Base-by-base conservation (phyloP, 2,888 invertebrate genomes). In the Acronicta leporina region DNA sequence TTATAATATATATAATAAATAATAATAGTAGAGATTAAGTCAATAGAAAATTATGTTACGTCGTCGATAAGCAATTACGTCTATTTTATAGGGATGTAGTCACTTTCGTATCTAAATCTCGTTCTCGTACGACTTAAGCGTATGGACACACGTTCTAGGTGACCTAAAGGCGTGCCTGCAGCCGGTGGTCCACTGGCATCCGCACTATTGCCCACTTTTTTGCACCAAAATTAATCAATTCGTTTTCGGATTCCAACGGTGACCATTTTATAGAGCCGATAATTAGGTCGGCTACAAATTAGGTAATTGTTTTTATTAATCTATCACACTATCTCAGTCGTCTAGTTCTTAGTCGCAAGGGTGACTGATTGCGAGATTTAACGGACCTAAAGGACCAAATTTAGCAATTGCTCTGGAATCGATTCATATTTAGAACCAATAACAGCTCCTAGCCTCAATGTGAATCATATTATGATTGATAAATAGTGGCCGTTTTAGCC, bases 191-290 rank as follows among this genome's bases (percentile, higher is more conserved):
- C 43, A 15, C 47, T 49, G 70, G 75, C 68, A 78, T 81, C 79
- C 73, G 55, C 63, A 56, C 47, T 64, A 73, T 69, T 67, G 61
- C 73, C 68, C 79, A 51, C 75, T 75, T 75, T 77, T 79, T 77
- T 78, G 64, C 51, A 66, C 60, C 65, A 78, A 77, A 80, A 81
- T 73, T 77, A 76, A 83, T 84, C 69, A 76, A 81, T 80, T 69
- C 68, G 33, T 16, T 49, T 40, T 61, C 61, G 15, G 42, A 73
- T 75, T 71, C 75, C 63, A 15, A 38, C 30, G 4, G 35, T 25
- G 35, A 20, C 20, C 20, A 61, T 63, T 70, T 75, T 61, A 38
- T 35, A n/a, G 52, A 47, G 14, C 48, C 11, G 33, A 33, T 33
- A 33, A 33, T 33, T 11, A 33, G 33, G 15, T 14, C 13, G 38